Conservation (phyloP, 35 echinoderm and acorn worm species). For the Ptychodera flava region DNA sequence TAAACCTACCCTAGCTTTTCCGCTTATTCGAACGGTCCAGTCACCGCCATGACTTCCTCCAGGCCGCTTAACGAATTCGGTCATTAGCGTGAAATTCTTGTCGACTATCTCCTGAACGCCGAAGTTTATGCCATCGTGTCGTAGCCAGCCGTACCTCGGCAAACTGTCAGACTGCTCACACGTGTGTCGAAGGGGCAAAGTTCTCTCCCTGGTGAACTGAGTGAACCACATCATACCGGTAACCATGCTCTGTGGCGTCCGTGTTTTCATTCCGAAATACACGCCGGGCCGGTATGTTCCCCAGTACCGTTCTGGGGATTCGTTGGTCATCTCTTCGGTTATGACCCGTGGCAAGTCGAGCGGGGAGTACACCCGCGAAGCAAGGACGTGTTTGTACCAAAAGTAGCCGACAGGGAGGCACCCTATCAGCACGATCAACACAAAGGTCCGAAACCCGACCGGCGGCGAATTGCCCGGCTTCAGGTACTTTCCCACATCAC, state of each 20-base stretch:
- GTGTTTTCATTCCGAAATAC: constrained; percentile 91
- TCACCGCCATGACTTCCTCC: constrained; percentile 84
- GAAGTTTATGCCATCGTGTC: constrained; percentile 88
- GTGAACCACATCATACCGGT: constrained; percentile 98
- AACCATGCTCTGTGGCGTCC: constrained; percentile 66
- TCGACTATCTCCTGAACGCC: constrained; percentile 91
- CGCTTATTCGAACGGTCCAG: constrained; percentile 78
- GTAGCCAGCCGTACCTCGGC: constrained; percentile 80
- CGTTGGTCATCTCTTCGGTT: not conserved
- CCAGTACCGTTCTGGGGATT: constrained; percentile 74
- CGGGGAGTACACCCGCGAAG: not conserved
- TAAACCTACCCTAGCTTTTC: constrained; percentile 25
- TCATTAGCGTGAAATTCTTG: constrained; percentile 68
- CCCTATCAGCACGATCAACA: not conserved
- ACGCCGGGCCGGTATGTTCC: constrained; percentile 87
- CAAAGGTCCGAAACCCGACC: not conserved
- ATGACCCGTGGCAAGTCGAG: not conserved
- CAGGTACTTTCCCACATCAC: not conserved
- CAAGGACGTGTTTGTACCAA: not conserved
- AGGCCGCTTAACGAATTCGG: constrained; percentile 78
- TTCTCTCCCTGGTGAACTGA: constrained; percentile 45
- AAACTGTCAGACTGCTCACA: constrained; percentile 92
- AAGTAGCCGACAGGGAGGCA: not conserved
- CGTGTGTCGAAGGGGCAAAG: constrained; percentile 68
- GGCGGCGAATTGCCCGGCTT: not conserved